Evolutionary conservation across 2,797 vertebrate genomes (phyloP).

Genomic region (Sebastes kiyomatsui): DNA sequence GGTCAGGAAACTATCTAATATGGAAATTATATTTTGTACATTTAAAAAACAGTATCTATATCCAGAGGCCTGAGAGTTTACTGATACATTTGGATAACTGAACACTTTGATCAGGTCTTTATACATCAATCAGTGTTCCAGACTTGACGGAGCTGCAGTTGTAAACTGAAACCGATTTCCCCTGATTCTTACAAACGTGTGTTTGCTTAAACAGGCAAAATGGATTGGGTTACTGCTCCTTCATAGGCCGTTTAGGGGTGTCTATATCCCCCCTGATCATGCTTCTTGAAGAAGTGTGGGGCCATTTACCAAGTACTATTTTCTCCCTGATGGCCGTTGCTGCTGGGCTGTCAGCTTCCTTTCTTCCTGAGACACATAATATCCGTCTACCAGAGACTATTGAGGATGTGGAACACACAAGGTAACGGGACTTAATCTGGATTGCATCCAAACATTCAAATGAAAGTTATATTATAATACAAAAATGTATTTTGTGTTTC

Average conservation of each 20-base stretch:
- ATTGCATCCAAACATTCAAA: not conserved
- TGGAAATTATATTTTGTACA: not conserved
- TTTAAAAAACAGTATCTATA: not conserved
- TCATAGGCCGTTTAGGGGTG: constrained; percentile 66
- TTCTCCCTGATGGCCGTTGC: constrained; percentile 58
- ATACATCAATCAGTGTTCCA: not conserved
- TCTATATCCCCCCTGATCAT: constrained; percentile 69
- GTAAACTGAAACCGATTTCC: not conserved
- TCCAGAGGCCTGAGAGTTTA: not conserved
- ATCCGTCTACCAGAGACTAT: constrained; percentile 70
- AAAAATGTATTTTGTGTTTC: constrained; percentile 19
- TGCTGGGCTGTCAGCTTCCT: constrained; percentile 30
- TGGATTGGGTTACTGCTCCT: constrained; percentile 74
- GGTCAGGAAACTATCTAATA: constrained; percentile 72
- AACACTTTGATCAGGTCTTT: not conserved
- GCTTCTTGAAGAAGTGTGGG: constrained; percentile 71
- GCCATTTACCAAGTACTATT: constrained; percentile 46
- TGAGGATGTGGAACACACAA: constrained; percentile 69
- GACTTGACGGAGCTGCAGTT: not conserved
- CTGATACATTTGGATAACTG: not conserved
- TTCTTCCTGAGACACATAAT: constrained; percentile 72
- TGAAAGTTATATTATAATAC: not conserved
- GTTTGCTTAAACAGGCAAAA: constrained; percentile 70
- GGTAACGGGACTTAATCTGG: not conserved
- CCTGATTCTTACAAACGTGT: not conserved